Percentiles rank a stretch among this genome's conserved stretches.
These are phyloP conservation scores for Dicerorhinus sumatrensis DNA, from an alignment of 2,113 vertebrate species.

Conservation along the genomic window DNA sequence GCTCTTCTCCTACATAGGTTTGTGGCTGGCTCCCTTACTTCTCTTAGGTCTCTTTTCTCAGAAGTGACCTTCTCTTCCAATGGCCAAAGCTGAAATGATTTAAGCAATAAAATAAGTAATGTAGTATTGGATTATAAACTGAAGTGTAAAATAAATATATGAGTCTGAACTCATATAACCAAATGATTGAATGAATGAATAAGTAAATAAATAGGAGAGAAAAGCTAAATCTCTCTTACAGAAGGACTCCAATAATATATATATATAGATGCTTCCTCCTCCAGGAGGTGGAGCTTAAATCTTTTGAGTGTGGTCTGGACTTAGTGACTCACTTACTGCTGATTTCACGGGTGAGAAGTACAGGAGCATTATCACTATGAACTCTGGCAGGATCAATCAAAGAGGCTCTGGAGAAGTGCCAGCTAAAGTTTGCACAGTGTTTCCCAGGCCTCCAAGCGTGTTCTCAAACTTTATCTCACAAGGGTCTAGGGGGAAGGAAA, in stretches of 20 bases:
- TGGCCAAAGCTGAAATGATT: slow-evolving; percentile 35
- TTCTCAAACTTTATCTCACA: too few relatives aligned
- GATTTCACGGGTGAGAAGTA: too few relatives aligned
- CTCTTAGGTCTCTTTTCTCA: slow-evolving; percentile 21
- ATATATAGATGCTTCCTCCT: neutral
- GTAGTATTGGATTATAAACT: slow-evolving; percentile 39
- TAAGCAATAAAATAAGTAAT: slow-evolving; percentile 38
- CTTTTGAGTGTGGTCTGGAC: slow-evolving; percentile 15
- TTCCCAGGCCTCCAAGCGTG: too few relatives aligned
- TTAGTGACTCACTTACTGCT: neutral
- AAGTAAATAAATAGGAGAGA: neutral
- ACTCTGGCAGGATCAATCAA: too few relatives aligned
- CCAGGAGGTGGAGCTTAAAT: neutral
- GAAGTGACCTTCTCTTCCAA: neutral
- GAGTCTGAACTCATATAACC: slow-evolving; percentile 49
- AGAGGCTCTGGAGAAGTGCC: too few relatives aligned
- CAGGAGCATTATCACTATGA: too few relatives aligned
- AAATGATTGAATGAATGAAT: slow-evolving; percentile 8
- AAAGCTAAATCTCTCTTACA: neutral
- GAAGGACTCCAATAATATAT: slow-evolving; percentile 28
- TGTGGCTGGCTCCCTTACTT: neutral
- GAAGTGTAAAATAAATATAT: slow-evolving; percentile 49
- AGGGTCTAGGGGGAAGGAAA: too few relatives aligned
- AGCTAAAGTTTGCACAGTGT: too few relatives aligned
- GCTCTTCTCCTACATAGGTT: neutral